Base-by-base conservation (phyloP, 2,888 invertebrate genomes). In the Pristionchus arcanus region DNA sequence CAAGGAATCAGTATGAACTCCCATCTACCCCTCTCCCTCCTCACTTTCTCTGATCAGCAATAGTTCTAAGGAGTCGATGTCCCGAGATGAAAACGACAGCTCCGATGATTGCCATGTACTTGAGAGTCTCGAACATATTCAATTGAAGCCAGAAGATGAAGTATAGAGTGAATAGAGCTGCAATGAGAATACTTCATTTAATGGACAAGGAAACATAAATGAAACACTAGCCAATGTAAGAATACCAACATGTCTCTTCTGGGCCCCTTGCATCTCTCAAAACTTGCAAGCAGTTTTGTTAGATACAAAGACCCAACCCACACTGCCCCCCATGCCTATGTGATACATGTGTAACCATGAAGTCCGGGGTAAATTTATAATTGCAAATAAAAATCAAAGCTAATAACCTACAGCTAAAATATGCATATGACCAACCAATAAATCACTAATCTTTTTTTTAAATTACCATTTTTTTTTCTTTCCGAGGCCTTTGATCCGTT, bases 121-220 rank as follows among this genome's bases (percentile, higher is more conserved):
- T 97, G 94, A 98, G 96, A 31, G 99, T 98, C 92, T 97, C 97
- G 96, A 99, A 99, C 99, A 99, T 99, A 95, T 98, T 97, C 94
- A 99, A 96, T 95, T 97, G 96, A 93, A 98, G 96, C 98, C 98
- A 99, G 96, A 99, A 98, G 94, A 97, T 96, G 89, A 97, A 97
- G 96, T 98, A 99, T 90, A 99, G 96, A 0, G 96, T 96, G 94
- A 99, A 97, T 90, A 98, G 98, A 53, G 96, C 97, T 97, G 96
- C 28, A 96, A 96, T 92, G 91, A 92, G 59, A 59, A 15, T 16
- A 34, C 0, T 71, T 15, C 3, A 71, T 16, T 49, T 7, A 13
- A 13, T 49, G 42, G 42, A 59, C 19, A 71, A n/a, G 13, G 19
- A n/a, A 71, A 71, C 4, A 71, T 28, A 71, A 71, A 71, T 2